A percentile compares a stretch with the other conserved stretches of the same genome.
Conservation (phyloP, 2,888 invertebrate species). For the Lasioglossum villosulum region DNA sequence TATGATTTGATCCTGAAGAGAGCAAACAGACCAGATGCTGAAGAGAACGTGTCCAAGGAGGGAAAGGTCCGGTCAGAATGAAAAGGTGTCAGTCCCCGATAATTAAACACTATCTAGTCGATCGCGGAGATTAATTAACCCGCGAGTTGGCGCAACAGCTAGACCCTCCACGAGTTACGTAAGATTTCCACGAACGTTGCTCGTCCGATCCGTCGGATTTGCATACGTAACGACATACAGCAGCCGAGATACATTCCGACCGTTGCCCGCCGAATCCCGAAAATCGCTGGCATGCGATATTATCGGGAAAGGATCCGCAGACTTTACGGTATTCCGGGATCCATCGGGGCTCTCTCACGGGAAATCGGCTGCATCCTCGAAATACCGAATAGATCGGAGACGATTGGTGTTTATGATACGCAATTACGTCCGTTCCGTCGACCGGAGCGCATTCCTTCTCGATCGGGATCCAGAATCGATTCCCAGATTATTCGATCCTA, state of each 20-base stretch:
- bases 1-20: neutral
- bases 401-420: conserved; percentile 2
- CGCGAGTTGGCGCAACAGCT: conserved; percentile 16
- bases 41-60: neutral
- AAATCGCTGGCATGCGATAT: conserved; percentile 47
- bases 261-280: conserved; percentile 38
- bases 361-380: conserved; percentile 11
- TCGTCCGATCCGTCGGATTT: conserved; percentile 36
- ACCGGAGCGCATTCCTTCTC: conserved; percentile 4
- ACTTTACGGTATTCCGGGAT: conserved; percentile 8
- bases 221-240: conserved; percentile 50
- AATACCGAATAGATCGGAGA: conserved; percentile 15
- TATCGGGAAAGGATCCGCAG: conserved; percentile 29
- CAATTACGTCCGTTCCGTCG: conserved; percentile 1
- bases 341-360: neutral
- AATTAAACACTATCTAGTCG: conserved; percentile 25
- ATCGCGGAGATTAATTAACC: conserved; percentile 32
- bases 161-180: conserved; percentile 20
- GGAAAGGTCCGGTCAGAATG: neutral
- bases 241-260: conserved; percentile 41
- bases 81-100: conserved; percentile 5
- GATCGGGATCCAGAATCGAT: neutral
- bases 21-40: neutral
- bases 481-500: neutral
- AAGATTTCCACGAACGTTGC: conserved; percentile 26